Evolutionary conservation across 2,797 vertebrate species (phyloP), one percentile per base, ranked within the genome.

Genomic region (Falco columbarius): DNA sequence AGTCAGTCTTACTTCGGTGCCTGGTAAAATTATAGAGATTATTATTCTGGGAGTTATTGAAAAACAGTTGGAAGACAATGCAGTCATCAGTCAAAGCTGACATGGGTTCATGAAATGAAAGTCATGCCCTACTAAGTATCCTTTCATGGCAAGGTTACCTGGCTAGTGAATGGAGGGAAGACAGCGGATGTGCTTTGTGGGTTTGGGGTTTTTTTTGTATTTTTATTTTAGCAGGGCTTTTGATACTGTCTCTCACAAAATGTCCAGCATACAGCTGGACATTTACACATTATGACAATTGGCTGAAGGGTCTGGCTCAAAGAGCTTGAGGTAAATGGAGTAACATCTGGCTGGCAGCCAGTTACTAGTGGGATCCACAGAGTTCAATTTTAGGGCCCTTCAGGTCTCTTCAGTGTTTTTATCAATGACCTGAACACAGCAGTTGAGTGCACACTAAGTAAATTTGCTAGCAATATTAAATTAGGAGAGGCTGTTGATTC

Each of bases 41-140:
- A 54, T 58, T 88, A 32, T 61, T 73, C 49, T 76, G 34, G 40
- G 23, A 66, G 23, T 63, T 89, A 73, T 5, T 76, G 26, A 66
- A 93, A 83, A 95, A 36, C 7, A 12, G 13, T 44, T 73, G 22
- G 81, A 93, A 73, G 67, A 67, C 34, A 75, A 44, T 42, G 40
- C 14, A 89, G 59, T 81, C 20, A 49, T 56, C 2, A 2, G 36
- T 76, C 19, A 68, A 80, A 94, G 46, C 15, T 7, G 6, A 7
- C 0, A 0, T 13, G 4, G 2, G 2, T 52, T 80, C 27, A 27
- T 80, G 30, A 54, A 68, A 6, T 13, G 46, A 70, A 73, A 38
- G 11, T 55, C n/a, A 67, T 51, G 58, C 5, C 29, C 79, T 67
- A 16, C 12, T 79, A 29, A 67, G 9, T 32, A 44, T 32, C 22